phyloP scores from a whole-genome alignment of 1,140 invertebrate species.

The Plectus sambesii region DNA sequence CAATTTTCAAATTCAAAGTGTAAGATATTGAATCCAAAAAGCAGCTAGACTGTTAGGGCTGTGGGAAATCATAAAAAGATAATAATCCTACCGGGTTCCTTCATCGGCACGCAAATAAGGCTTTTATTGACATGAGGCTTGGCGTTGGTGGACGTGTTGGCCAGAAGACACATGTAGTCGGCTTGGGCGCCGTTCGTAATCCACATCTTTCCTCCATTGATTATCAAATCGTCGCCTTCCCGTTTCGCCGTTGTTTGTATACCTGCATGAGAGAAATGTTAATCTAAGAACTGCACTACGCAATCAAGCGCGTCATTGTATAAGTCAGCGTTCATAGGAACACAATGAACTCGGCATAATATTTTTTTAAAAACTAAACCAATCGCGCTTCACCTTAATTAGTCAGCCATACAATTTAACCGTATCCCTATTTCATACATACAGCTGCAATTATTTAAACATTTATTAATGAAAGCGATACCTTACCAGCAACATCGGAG shows the following conservation, averaged over 20 bases:
- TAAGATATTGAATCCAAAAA: too few species aligned
- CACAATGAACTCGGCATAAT: too few species aligned
- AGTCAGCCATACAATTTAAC: too few species aligned
- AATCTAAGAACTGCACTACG: slow-evolving; percentile 1
- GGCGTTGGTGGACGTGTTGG: slow-evolving; percentile 50
- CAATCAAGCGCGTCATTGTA: too few species aligned
- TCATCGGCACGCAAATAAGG: slow-evolving; percentile 55
- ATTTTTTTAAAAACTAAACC: too few species aligned
- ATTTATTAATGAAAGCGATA: slow-evolving; percentile 5
- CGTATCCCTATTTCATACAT: too few species aligned
- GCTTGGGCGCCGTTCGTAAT: slow-evolving; percentile 54
- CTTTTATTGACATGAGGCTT: slow-evolving; percentile 54
- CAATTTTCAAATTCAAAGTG: too few species aligned
- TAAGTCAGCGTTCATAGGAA: too few species aligned
- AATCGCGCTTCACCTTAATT: too few species aligned
- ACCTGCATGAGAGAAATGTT: slow-evolving; percentile 30
- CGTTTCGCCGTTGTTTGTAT: slow-evolving; percentile 49
- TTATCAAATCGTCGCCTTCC: slow-evolving; percentile 52
- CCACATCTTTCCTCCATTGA: slow-evolving; percentile 56
- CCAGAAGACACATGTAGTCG: slow-evolving; percentile 56
- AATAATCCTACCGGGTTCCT: slow-evolving; percentile 48
- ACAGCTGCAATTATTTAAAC: slow-evolving; percentile 5
- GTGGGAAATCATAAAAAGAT: not conserved
- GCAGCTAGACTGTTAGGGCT: not conserved
- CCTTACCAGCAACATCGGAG: slow-evolving; percentile 54